Evolutionary conservation across 2,113 vertebrate genomes (phyloP), one percentile per base, ranked within the genome.

Genomic region (Meleagris gallopavo): DNA sequence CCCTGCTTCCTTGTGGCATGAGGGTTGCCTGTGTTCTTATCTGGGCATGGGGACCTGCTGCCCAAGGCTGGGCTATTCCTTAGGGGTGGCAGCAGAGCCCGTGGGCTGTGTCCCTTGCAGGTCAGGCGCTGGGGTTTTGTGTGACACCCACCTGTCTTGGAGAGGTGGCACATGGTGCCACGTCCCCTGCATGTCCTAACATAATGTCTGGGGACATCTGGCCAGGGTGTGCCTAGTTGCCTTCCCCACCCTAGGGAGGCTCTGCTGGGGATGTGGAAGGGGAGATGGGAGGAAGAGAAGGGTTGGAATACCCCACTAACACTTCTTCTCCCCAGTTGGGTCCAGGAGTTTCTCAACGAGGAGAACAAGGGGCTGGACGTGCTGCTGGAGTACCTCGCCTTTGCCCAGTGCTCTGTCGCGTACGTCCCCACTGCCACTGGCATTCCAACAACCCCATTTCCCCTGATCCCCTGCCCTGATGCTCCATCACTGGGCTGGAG

Each of bases 361-460:
- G 98, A 99, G 88, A 99, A 99, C 95, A 98, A 97, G 4, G 99
- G 99, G 11, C 96, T 99, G 91, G 98, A 99, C 0, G 98, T 99
- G 71, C 97, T 99, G 7, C 98, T 99, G n/a, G 98, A 99, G 50
- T 99, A 99, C 85, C 97, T 99, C 66, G 98, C 99, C 43, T 98
- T 98, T 1, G 98, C 99, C 58, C 99, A 99, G 94, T 98, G 98
- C 46, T 98, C 98, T 0, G 97, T 98, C 90, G 93, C 97, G 99
- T 99, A 98, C 80, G 99, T 98, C 6, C 67, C 30, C 52, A 2
- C 36, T 40, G 38, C 38, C 5, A 3, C 61, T 64, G 61, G 38
- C 61, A 64, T 40, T 34, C 5, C 0, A 1, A 4, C 10, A 52
- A 17, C 5, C 55, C 50, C 13, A 16, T 89, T 29, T 29, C 38